Base-by-base conservation (phyloP, 2,888 invertebrate genomes). In the Lymantria monacha region DNA sequence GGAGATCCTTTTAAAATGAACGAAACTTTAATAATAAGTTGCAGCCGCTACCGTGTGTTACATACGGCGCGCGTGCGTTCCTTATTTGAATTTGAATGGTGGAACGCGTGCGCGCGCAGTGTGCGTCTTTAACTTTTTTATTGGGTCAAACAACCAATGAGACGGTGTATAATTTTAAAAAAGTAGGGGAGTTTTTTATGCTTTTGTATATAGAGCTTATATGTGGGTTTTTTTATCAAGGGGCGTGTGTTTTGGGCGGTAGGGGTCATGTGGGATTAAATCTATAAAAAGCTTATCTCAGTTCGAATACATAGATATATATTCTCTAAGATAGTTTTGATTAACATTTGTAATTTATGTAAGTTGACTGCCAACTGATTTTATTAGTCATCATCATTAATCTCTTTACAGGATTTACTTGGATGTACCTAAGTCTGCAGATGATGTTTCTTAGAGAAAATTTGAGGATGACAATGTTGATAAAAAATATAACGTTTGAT, bases 81-180 rank as follows among this genome's bases (percentile, higher is more conserved):
- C 76, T 75, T 77, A 83, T 86, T 85, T 83, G 80, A 84, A 83
- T 83, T 80, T 85, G 81, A 83, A 85, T 81, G 81, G 81, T 59
- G 70, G 70, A 79, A 70, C 82, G 81, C 81, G 85, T 81, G 86
- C 79, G 73, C 73, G 71, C 64, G 63, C 66, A 69, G 74, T 85
- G 83, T 85, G 87, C 85, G 85, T 83, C 83, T 86, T 85, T 86
- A 79, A 68, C 79, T 85, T 89, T 90, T 91, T 91, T 90, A 87
- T 81, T 79, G 77, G 80, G 77, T 69, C 71, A 59, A 55, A 57
- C 76, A 69, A 67, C 90, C 91, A 91, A 91, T 90, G 73, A 73
- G 74, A 66, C 63, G 10, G 61, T 62, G 67, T 81, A 79, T 81
- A 66, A 58, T 55, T 61, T 66, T 76, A 82, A 88, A 88, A 87